Base-by-base conservation (phyloP, 2,113 vertebrate genomes). In the Erythrocercus mccallii region DNA sequence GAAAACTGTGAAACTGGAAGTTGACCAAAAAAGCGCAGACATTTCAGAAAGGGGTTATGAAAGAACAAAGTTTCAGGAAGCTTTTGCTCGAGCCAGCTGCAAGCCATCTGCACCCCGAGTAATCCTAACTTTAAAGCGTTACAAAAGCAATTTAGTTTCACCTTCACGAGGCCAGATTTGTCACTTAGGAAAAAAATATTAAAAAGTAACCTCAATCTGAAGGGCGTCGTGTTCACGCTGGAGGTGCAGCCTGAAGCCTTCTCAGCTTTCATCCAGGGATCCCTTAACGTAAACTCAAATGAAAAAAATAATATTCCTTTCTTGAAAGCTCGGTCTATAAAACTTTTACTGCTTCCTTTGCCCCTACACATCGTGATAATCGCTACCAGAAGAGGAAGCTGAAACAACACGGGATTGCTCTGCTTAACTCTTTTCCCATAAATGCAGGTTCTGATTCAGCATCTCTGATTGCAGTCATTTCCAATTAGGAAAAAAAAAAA, bases 301-400 rank as follows among this genome's bases (percentile, higher is more conserved):
- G 25, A 70, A 81, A 62, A 54, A 35, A 21, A 27, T 23, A 33
- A 27, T 19, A 87, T 82, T 74, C 57, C 14, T 93, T 76, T 92
- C 95, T 96, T 89, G 86, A 60, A 81, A 96, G 77, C 87, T 84
- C 10, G 2, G 27, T 45, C 95, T 85, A 51, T 87, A 97, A 95
- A 96, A 85, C 90, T 97, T 97, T 95, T 92, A 96, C 96, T 95
- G 84, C 73, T 97, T 97, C 95, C 95, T 96, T 58, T 83, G 76
- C 61, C 80, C 81, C 78, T 65, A 82, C 78, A 78, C 12, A 17
- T 25, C 3, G 15, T 42, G 37, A 61, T 42, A 30, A 82, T 69
- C 74, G 10, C 76, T 44, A 80, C 14, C 64, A 81, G 85, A 35
- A 74, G 44, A 90, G 64, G 85, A 95, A 93, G 69, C 27, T 44